Evolutionary conservation across 2,888 invertebrate species (phyloP).

Genomic region (Ennomos erosarius): DNA sequence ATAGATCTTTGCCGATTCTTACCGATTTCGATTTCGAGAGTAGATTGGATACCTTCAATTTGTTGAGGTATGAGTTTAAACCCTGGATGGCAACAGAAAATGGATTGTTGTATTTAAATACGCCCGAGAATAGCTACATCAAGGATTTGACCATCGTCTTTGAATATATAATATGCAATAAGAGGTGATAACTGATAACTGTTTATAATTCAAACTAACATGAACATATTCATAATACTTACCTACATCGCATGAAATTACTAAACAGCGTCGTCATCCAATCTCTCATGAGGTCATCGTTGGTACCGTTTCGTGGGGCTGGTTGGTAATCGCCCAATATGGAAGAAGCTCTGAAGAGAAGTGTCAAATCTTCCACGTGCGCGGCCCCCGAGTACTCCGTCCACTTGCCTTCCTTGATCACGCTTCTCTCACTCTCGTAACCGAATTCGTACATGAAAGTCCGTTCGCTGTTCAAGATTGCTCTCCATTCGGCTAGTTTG

Average conservation of each 20-base stretch:
- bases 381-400: constrained; percentile 56
- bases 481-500: constrained; percentile 26
- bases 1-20: too few species aligned
- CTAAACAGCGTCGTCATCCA: constrained; percentile 40
- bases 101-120: too few species aligned
- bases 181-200: too few species aligned
- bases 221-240: not conserved
- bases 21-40: too few species aligned
- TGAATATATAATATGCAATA: too few species aligned
- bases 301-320: constrained; percentile 21
- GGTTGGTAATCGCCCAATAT: constrained; percentile 31
- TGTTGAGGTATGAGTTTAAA: too few species aligned
- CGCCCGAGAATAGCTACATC: too few species aligned
- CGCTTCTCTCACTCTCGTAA: constrained; percentile 67
- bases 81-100: too few species aligned
- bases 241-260: constrained; percentile 41
- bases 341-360: constrained; percentile 60
- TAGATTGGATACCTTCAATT: too few species aligned
- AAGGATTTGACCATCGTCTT: too few species aligned
- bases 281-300: constrained; percentile 43
- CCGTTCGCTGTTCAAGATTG: constrained; percentile 49
- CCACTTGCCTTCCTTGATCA: constrained; percentile 55
- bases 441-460: constrained; percentile 76
- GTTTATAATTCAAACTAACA: not conserved
- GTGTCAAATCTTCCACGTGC: constrained; percentile 78